These are phyloP conservation scores for Gasterosteus nipponicus DNA, from an alignment of 2,113 vertebrate genomes.

Conservation along the genomic window DNA sequence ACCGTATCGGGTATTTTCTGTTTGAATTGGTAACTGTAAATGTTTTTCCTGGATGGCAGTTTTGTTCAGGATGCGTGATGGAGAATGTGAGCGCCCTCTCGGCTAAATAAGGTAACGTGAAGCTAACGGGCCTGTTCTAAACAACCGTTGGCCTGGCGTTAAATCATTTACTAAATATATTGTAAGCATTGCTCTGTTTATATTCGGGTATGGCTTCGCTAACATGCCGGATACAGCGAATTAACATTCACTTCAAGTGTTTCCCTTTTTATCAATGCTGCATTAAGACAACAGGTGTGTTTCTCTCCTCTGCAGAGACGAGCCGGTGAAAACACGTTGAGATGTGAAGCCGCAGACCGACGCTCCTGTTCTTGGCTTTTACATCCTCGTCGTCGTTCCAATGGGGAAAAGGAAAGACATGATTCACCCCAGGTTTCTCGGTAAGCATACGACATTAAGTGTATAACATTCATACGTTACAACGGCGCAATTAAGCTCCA, in stretches of 20 bases:
- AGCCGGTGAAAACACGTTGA: background rate
- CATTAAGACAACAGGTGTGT: background rate
- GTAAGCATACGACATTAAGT: slow-evolving; percentile 58
- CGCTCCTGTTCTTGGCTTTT: background rate
- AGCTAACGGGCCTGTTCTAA: background rate
- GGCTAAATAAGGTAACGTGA: background rate
- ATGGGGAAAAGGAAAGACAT: slow-evolving; percentile 86
- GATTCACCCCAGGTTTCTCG: slow-evolving; percentile 80
- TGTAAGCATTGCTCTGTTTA: too few relatives aligned
- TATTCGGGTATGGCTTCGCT: background rate
- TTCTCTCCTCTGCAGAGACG: background rate
- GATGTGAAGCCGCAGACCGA: slow-evolving; percentile 28
- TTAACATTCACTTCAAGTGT: background rate
- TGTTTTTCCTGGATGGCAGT: background rate
- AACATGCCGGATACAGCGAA: background rate
- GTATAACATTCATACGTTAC: background rate
- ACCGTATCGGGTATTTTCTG: background rate
- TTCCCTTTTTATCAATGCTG: background rate
- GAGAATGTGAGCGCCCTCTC: too few relatives aligned
- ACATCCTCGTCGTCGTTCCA: slow-evolving; percentile 18
- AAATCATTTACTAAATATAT: too few relatives aligned
- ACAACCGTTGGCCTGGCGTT: background rate
- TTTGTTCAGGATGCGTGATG: background rate
- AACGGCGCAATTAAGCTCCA: too few relatives aligned
- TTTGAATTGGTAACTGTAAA: background rate